phyloP scores from a whole-genome alignment of 2,888 invertebrate species.

The Drosophila glabriapex region DNA sequence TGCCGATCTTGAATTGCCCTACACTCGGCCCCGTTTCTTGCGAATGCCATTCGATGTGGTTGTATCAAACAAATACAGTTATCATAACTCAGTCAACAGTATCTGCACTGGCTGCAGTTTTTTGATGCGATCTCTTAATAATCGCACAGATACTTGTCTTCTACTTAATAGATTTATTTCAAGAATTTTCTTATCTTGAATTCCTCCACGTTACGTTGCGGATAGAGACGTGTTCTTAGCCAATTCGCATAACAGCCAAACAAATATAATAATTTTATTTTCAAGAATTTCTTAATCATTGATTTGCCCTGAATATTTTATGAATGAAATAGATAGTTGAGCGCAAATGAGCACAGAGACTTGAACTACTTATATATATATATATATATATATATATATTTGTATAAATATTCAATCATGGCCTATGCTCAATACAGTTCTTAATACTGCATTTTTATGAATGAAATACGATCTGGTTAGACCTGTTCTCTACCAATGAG shows the following conservation, averaged over 20 bases:
- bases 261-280: constrained; percentile 2
- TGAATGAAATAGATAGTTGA: constrained; percentile 1
- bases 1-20: constrained; percentile 65
- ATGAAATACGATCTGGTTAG: background rate
- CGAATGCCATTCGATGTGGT: background rate
- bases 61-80: background rate
- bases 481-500: background rate
- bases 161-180: background rate
- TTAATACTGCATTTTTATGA: background rate
- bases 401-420: background rate
- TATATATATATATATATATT: background rate
- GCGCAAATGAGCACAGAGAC: background rate
- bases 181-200: constrained; percentile 4
- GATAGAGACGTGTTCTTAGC: constrained; percentile 3
- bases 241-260: constrained; percentile 2
- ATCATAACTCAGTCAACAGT: background rate
- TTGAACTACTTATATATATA: background rate
- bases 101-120: background rate
- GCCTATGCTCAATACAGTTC: background rate
- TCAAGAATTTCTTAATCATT: constrained; percentile 20
- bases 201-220: constrained; percentile 1
- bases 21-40: constrained; percentile 49
- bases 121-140: background rate
- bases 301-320: background rate
- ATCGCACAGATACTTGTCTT: background rate